Conservation (phyloP, 1,140 invertebrate species). For the Melitaea cinxia region DNA sequence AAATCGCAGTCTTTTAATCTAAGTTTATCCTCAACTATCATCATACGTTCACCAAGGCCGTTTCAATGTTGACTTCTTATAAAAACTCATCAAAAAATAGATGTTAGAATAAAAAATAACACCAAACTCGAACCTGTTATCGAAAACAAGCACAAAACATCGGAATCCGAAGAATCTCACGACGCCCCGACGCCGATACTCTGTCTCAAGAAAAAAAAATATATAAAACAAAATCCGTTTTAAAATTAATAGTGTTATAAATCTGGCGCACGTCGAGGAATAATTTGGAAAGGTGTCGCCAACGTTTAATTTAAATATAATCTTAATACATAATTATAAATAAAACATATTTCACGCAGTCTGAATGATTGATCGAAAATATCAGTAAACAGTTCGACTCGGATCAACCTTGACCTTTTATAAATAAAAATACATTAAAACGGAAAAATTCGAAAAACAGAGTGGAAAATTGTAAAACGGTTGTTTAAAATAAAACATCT, state of each 20-base stretch:
- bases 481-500: background rate
- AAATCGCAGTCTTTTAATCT: background rate
- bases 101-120: background rate
- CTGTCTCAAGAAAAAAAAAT: slow-evolving; percentile 17
- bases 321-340: slow-evolving; percentile 10
- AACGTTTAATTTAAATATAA: slow-evolving; percentile 17
- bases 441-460: background rate
- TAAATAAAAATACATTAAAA: background rate
- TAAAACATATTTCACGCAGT: too few species aligned
- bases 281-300: slow-evolving; percentile 30
- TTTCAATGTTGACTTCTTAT: background rate
- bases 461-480: too few species aligned
- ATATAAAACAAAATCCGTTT: slow-evolving; percentile 29
- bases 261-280: slow-evolving; percentile 29
- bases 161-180: slow-evolving; percentile 33
- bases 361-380: background rate
- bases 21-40: background rate
- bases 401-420: background rate
- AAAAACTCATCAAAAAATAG: background rate
- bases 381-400: background rate
- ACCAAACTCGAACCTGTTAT: slow-evolving; percentile 30
- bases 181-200: slow-evolving; percentile 10
- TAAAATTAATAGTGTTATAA: slow-evolving; percentile 25
- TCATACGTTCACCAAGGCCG: background rate
- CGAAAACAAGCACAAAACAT: slow-evolving; percentile 23